Evolutionary conservation across 2,113 vertebrate genomes (phyloP).

Genomic region (Numida meleagris): DNA sequence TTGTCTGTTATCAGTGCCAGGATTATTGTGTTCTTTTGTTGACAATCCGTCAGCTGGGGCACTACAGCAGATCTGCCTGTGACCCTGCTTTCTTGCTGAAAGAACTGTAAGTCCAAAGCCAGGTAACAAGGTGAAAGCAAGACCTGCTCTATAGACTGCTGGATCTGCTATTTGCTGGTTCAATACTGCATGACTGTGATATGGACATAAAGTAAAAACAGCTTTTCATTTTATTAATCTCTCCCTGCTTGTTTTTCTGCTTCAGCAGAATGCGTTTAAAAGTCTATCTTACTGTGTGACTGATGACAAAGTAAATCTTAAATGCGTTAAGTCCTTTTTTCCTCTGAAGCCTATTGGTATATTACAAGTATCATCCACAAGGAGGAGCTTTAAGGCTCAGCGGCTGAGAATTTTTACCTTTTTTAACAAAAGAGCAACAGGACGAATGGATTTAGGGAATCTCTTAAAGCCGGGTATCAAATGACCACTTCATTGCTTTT

Average conservation of each 20-base stretch:
- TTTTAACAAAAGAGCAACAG: neutral
- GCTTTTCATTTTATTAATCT: neutral
- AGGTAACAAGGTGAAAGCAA: neutral
- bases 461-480: neutral
- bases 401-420: neutral
- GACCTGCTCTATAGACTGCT: neutral
- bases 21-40: neutral
- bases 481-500: neutral
- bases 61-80: neutral
- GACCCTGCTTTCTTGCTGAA: neutral
- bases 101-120: neutral
- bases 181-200: neutral
- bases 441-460: neutral
- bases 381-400: slow-evolving; percentile 44
- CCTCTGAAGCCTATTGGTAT: neutral
- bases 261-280: neutral
- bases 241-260: neutral
- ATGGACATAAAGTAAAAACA: neutral
- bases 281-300: neutral
- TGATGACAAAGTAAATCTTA: neutral
- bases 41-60: neutral
- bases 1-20: neutral
- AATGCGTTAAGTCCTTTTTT: accelerated
- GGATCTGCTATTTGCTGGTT: neutral
- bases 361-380: slow-evolving; percentile 11